Percentiles rank a stretch among this genome's conserved stretches.
Conservation (phyloP, 2,113 vertebrate species). For the Chloropsis hardwickii region DNA sequence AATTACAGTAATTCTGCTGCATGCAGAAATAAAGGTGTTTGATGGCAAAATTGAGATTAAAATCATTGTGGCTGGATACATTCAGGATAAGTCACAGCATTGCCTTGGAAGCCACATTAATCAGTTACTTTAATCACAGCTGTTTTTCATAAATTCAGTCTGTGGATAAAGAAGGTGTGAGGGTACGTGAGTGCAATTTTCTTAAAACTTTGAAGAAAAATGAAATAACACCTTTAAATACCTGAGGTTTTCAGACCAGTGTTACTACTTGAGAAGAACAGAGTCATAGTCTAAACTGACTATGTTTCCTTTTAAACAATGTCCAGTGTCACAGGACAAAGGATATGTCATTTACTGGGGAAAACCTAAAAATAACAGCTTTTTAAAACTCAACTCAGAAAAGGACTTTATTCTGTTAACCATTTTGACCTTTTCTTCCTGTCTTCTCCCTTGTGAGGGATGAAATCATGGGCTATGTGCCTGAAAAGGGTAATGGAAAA, state of each 20-base stretch:
- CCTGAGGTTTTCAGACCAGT: neutral
- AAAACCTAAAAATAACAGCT: conserved; percentile 11
- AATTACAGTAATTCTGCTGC: neutral
- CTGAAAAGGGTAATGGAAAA: neutral
- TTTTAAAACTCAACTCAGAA: neutral
- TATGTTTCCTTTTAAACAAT: conserved; percentile 5
- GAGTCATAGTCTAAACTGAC: neutral
- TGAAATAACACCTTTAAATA: neutral
- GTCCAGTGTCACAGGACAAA: neutral
- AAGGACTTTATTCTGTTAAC: neutral
- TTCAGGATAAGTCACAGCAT: neutral
- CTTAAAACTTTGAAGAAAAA: neutral
- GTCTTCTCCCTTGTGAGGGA: neutral
- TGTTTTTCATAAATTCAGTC: neutral
- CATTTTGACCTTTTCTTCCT: neutral
- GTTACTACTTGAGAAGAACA: neutral
- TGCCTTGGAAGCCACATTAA: neutral
- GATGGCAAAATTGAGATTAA: neutral
- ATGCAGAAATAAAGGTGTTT: neutral
- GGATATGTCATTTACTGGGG: neutral
- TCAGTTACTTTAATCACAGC: neutral
- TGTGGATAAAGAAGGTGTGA: neutral
- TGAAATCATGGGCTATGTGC: neutral
- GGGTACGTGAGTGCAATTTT: neutral
- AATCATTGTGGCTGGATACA: neutral